Evolutionary conservation across 2,888 invertebrate genomes (phyloP).

Genomic region (Tenthredo scrophulariae): DNA sequence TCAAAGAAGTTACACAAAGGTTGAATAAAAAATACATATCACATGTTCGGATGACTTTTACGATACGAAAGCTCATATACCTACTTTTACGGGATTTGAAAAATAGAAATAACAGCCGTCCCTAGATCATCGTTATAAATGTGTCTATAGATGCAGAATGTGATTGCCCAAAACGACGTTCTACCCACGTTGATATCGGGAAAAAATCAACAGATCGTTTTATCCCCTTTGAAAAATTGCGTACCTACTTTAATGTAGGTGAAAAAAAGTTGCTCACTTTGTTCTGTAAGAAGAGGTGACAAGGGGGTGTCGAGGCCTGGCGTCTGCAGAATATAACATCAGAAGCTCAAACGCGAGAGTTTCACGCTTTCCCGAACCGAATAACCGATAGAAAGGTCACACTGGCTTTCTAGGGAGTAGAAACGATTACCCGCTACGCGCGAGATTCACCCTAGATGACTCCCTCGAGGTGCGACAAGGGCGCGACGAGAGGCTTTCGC

Average conservation of each 20-base stretch:
- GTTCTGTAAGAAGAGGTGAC: not conserved
- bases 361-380: slow-evolving; percentile 22
- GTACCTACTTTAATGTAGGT: not conserved
- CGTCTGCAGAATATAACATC: slow-evolving; percentile 30
- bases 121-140: not conserved
- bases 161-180: not conserved
- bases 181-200: not conserved
- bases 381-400: slow-evolving; percentile 17
- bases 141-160: not conserved
- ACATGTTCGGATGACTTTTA: not conserved
- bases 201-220: not conserved
- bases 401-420: slow-evolving; percentile 19
- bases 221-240: slow-evolving; percentile 2
- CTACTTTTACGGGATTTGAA: not conserved
- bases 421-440: slow-evolving; percentile 6
- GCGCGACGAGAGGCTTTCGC: not conserved
- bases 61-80: not conserved
- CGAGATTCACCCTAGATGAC: slow-evolving; percentile 36
- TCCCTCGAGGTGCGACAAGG: slow-evolving; percentile 37
- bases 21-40: not conserved
- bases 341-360: slow-evolving; percentile 19
- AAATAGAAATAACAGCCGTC: not conserved
- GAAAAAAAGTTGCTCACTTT: slow-evolving; percentile 22
- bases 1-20: not conserved
- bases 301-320: not conserved